phyloP scores from a whole-genome alignment of 2,888 invertebrate genomes.

The Mimachlamys varia region DNA sequence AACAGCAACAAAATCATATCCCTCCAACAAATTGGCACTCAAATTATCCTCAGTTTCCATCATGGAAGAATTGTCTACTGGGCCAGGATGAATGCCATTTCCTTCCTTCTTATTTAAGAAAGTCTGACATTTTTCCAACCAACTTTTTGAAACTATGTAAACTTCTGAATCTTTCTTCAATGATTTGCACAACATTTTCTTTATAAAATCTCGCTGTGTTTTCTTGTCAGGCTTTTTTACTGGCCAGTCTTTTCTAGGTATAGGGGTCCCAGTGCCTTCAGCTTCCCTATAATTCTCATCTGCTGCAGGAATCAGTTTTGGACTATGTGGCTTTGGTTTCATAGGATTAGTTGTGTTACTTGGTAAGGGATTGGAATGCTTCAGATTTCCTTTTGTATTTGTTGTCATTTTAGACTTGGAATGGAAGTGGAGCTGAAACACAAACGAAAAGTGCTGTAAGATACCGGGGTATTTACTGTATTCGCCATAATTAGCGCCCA shows the following conservation, averaged over 20 bases:
- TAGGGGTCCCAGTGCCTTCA: background rate
- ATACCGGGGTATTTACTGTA: too few species aligned
- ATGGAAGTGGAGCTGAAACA: background rate
- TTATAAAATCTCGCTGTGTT: background rate
- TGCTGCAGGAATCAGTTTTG: background rate
- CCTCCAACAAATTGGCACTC: background rate
- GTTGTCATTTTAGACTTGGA: background rate
- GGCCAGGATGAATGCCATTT: background rate
- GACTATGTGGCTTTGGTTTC: background rate
- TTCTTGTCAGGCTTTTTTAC: background rate
- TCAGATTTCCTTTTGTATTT: background rate
- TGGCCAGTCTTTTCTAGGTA: background rate
- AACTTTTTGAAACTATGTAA: constrained; percentile 15
- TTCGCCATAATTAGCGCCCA: too few species aligned
- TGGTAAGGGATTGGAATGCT: background rate
- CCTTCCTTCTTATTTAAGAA: background rate
- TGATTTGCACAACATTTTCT: background rate
- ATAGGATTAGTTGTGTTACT: background rate
- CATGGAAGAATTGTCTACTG: background rate
- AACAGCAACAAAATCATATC: background rate
- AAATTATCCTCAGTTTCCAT: background rate
- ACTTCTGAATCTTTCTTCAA: background rate
- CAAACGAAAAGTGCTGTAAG: background rate
- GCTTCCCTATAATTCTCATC: background rate
- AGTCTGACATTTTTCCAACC: background rate